phyloP scores from a whole-genome alignment of 2,113 vertebrate genomes.

The Strix uralensis region DNA sequence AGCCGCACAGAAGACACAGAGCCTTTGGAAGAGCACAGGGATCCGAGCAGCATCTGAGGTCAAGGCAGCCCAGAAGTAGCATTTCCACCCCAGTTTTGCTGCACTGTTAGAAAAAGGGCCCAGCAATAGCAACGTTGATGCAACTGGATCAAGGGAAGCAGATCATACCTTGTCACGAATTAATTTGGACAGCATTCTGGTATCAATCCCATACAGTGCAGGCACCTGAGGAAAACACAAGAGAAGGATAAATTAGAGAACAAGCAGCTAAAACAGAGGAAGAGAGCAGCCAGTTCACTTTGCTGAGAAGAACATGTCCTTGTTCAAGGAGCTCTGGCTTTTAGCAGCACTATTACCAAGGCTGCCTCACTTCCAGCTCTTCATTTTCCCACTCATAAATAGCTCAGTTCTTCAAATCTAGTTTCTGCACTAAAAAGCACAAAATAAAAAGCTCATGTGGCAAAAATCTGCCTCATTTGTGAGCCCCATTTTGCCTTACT shows the following conservation, averaged over 20 bases:
- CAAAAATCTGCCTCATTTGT: background rate
- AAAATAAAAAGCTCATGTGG: background rate
- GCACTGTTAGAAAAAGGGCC: background rate
- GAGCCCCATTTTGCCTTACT: background rate
- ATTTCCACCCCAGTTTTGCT: background rate
- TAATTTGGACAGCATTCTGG: slow-evolving; percentile 92
- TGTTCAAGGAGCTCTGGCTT: background rate
- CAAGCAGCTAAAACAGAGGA: background rate
- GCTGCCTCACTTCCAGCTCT: background rate
- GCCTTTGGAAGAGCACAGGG: background rate
- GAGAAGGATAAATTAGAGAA: background rate
- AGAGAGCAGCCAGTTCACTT: background rate
- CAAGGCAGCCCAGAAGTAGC: background rate
- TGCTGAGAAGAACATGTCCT: background rate
- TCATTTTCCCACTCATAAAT: background rate
- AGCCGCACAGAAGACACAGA: background rate
- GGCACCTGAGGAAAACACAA: slow-evolving; percentile 80
- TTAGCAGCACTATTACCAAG: background rate
- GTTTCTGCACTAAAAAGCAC: background rate
- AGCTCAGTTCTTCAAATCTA: background rate
- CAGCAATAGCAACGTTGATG: background rate
- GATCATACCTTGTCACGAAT: slow-evolving; percentile 88
- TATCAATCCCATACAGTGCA: slow-evolving; percentile 92
- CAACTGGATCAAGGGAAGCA: background rate
- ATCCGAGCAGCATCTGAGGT: background rate